Evolutionary conservation across 2,797 vertebrate genomes (phyloP).

Genomic region (Limosa lapponica): DNA sequence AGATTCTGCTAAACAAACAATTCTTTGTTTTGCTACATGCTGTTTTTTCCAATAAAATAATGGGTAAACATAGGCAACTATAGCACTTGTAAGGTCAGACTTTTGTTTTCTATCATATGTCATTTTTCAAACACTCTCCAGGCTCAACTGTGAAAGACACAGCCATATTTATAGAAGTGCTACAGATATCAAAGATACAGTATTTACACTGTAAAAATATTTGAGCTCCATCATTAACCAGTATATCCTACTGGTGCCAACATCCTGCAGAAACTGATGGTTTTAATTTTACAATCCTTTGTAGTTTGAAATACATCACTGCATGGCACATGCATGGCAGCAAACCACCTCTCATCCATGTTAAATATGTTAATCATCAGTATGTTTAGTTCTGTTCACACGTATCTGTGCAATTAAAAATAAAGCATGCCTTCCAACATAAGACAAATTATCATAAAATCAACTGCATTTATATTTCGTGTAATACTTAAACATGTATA

Average conservation of each 20-base stretch:
- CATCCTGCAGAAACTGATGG: neutral
- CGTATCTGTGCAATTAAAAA: neutral
- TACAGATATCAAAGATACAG: neutral
- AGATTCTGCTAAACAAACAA: constrained; percentile 25
- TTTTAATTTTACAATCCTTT: neutral
- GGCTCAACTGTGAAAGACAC: neutral
- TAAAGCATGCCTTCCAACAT: neutral
- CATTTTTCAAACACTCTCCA: neutral
- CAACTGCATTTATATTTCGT: neutral
- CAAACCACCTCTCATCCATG: neutral
- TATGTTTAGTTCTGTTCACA: neutral
- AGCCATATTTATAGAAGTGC: neutral
- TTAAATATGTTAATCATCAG: neutral
- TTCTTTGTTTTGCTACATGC: neutral
- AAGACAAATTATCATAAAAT: neutral
- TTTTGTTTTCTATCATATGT: neutral
- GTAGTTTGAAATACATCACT: neutral
- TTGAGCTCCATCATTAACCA: neutral
- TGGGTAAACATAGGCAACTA: neutral
- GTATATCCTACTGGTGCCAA: neutral
- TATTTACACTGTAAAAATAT: neutral
- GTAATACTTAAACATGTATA: neutral
- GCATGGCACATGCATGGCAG: neutral
- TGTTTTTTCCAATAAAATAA: constrained; percentile 26
- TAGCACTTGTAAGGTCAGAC: neutral